Evolutionary conservation across 2,113 vertebrate species (phyloP).

Genomic region (Bagarius yarrelli): DNA sequence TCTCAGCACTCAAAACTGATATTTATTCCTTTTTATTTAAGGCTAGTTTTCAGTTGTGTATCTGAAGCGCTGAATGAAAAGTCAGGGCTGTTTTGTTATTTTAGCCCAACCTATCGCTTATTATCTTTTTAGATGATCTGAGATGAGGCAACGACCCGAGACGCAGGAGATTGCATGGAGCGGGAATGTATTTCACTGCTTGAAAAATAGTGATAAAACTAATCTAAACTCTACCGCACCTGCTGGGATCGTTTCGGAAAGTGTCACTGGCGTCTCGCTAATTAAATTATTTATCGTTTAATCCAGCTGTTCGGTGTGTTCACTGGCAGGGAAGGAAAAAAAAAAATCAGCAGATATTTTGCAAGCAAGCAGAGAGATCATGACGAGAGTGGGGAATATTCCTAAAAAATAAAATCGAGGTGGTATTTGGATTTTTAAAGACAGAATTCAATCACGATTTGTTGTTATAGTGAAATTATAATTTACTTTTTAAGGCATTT

Average conservation of each 20-base stretch:
- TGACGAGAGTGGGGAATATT: background rate
- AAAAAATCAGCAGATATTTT: background rate
- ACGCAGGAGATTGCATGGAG: slow-evolving; percentile 9
- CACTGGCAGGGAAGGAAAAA: slow-evolving; percentile 5
- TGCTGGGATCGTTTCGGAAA: background rate
- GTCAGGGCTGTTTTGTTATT: slow-evolving; percentile 7
- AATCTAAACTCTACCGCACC: slow-evolving; percentile 34
- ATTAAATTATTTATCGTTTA: slow-evolving; percentile 44
- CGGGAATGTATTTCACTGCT: slow-evolving; percentile 26
- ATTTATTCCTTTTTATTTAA: background rate
- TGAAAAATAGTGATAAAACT: slow-evolving; percentile 24
- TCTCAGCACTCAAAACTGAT: background rate
- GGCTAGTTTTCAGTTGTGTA: slow-evolving; percentile 8
- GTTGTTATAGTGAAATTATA: background rate
- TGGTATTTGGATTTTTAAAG: background rate
- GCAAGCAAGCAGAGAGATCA: background rate
- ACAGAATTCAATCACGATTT: background rate
- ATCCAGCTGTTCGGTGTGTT: slow-evolving; percentile 30
- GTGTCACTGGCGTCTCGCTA: slow-evolving; percentile 11
- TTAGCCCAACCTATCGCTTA: slow-evolving; percentile 2
- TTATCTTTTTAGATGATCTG: slow-evolving; percentile 14
- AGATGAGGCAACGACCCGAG: slow-evolving; percentile 5
- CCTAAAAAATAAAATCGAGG: background rate
- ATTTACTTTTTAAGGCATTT: too few species aligned
- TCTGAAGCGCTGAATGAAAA: slow-evolving; percentile 18